Base-by-base conservation (phyloP, 53 echinoderm and acorn worm genomes). In the Astropecten irregularis region DNA sequence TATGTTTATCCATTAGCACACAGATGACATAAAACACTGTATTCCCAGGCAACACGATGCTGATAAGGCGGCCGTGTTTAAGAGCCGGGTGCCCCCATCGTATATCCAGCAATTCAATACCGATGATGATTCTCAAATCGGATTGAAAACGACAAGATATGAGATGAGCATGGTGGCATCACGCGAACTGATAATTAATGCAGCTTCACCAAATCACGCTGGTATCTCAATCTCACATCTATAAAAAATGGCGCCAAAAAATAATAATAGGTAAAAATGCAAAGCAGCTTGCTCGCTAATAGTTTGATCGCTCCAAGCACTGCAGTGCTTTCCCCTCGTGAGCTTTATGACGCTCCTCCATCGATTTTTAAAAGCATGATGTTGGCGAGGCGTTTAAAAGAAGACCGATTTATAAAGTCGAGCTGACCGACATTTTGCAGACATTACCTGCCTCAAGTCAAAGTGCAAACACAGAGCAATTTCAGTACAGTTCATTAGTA, bases 71-170 rank as follows among this genome's bases (percentile, higher is more conserved):
- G n/a, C n/a, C n/a, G n/a, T n/a, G n/a, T n/a, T n/a, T n/a, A n/a
- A n/a, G n/a, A n/a, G n/a, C n/a, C n/a, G n/a, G n/a, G n/a, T n/a
- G n/a, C n/a, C n/a, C n/a, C n/a, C n/a, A n/a, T n/a, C 47, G 47
- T 46, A 46, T 46, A 8, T 13, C 55, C 15, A 20, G 5, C 5
- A 19, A 13, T 68, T 47, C 68, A 68, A 46, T 29, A 27, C 44
- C 47, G 28, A 46, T 68, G 44, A n/a, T n/a, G 47, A 26, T 46
- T 29, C 44, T 47, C 47, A 68, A 68, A 68, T 47, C 29, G 68
- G 68, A 68, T 68, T 68, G 68, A 46, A 68, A 46, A 25, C 47
- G 47, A 68, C 44, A 68, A 68, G 68, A 68, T 68, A 46, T 27
- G 22, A 47, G 68, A 68, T 46, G 68, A 68, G 23, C 40, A 47